phyloP scores from a whole-genome alignment of 2,888 invertebrate genomes.

The Ischnus inquisitorius region DNA sequence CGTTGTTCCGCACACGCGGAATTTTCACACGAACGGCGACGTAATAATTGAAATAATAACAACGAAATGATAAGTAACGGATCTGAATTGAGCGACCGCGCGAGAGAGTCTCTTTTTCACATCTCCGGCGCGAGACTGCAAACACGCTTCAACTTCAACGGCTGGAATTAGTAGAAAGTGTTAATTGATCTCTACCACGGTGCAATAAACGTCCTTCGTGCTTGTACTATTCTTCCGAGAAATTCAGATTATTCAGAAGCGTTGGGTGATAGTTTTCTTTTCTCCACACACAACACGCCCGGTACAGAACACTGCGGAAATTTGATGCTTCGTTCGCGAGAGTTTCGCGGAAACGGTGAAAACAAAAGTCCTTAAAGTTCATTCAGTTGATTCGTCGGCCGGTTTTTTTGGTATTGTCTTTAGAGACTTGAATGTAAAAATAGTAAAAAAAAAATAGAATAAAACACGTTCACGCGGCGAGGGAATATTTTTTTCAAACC shows the following conservation, averaged over 20 bases:
- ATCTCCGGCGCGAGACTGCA: constrained; percentile 21
- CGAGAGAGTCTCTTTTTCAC: constrained; percentile 1
- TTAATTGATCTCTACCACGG: constrained; percentile 49
- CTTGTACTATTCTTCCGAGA: neutral
- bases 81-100: neutral
- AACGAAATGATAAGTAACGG: neutral
- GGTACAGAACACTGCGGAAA: neutral
- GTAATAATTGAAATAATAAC: neutral
- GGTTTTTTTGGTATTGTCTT: neutral
- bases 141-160: constrained; percentile 21
- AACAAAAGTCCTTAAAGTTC: neutral
- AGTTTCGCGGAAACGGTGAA: constrained; percentile 1
- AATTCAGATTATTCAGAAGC: neutral
- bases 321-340: neutral
- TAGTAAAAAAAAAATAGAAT: constrained; percentile 14
- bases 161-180: constrained; percentile 62
- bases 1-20: neutral
- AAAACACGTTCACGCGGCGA: neutral
- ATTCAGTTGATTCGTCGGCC: neutral
- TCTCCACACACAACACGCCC: neutral
- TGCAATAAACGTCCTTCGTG: neutral
- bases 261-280: neutral
- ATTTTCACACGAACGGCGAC: neutral
- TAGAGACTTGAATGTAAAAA: neutral
- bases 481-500: constrained; percentile 2